phyloP scores from a whole-genome alignment of 1,140 invertebrate species.

The Colletes latitarsis region DNA sequence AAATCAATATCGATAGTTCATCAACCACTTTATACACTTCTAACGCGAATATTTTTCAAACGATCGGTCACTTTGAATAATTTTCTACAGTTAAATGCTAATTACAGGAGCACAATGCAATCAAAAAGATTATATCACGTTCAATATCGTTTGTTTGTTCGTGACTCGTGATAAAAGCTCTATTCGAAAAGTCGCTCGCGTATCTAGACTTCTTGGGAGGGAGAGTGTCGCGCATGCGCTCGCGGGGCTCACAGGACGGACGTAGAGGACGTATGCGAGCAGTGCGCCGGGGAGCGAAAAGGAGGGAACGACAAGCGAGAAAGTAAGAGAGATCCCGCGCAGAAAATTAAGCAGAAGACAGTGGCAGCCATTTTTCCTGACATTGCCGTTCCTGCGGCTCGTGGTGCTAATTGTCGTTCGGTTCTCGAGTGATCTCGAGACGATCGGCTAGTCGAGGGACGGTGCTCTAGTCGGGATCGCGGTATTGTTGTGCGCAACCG shows the following conservation, averaged over 20 bases:
- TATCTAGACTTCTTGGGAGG: background rate
- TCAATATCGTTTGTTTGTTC: background rate
- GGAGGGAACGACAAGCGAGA: constrained; percentile 39
- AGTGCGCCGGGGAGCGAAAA: constrained; percentile 33
- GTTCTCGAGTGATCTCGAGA: constrained; percentile 1
- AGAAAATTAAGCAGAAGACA: constrained; percentile 58
- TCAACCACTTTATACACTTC: background rate
- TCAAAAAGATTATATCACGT: background rate
- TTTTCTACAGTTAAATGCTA: background rate
- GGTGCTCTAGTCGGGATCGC: background rate
- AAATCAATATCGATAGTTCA: background rate
- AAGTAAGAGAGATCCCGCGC: constrained; percentile 38
- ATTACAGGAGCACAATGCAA: background rate
- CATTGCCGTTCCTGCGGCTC: constrained; percentile 32
- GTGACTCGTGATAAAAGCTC: background rate
- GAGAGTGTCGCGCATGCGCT: constrained; percentile 22
- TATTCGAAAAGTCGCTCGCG: background rate
- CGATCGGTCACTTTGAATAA: background rate
- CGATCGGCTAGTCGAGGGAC: background rate
- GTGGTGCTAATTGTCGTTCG: constrained; percentile 24
- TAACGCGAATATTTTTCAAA: background rate
- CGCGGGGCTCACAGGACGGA: background rate
- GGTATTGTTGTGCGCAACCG: constrained; percentile 31
- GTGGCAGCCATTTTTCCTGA: constrained; percentile 60
- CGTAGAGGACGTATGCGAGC: constrained; percentile 38